These are phyloP conservation scores for Eurytoma californica DNA, from an alignment of 2,888 invertebrate genomes.

Conservation along the genomic window DNA sequence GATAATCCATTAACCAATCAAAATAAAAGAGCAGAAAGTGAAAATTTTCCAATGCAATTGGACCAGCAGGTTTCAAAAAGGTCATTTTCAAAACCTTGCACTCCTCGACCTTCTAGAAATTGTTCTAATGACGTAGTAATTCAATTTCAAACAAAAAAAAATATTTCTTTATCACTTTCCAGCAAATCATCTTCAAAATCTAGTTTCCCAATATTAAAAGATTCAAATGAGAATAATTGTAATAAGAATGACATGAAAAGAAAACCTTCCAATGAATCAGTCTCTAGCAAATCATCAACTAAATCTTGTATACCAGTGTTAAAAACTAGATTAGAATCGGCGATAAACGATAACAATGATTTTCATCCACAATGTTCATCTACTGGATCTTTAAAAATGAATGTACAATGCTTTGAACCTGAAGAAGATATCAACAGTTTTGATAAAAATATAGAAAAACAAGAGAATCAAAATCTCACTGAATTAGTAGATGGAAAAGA, in stretches of 20 bases:
- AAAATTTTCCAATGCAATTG: not conserved
- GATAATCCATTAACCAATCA: slow-evolving; percentile 16
- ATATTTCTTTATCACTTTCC: not conserved
- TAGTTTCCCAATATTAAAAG: slow-evolving; percentile 2
- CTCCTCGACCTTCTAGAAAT: not conserved
- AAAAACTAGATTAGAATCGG: slow-evolving; percentile 60
- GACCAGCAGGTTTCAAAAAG: not conserved
- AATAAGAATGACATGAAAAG: slow-evolving; percentile 5
- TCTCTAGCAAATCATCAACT: slow-evolving; percentile 47
- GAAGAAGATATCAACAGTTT: slow-evolving; percentile 2
- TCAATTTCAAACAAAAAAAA: slow-evolving; percentile 13
- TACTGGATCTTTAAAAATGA: slow-evolving; percentile 61
- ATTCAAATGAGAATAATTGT: slow-evolving; percentile 3
- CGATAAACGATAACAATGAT: slow-evolving; percentile 53
- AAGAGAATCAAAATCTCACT: not conserved
- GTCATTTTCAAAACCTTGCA: slow-evolving; percentile 16
- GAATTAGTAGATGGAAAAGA: not conserved
- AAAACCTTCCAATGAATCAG: slow-evolving; percentile 28
- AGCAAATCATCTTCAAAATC: slow-evolving; percentile 8
- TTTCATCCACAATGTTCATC: slow-evolving; percentile 60
- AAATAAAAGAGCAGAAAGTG: slow-evolving; percentile 12
- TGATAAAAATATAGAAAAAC: not conserved
- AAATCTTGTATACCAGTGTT: slow-evolving; percentile 68
- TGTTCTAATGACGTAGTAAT: not conserved
- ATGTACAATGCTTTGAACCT: not conserved